Evolutionary conservation across 92 coral and sea anemone genomes (phyloP).

Genomic region (Isaurus tuberculatus): DNA sequence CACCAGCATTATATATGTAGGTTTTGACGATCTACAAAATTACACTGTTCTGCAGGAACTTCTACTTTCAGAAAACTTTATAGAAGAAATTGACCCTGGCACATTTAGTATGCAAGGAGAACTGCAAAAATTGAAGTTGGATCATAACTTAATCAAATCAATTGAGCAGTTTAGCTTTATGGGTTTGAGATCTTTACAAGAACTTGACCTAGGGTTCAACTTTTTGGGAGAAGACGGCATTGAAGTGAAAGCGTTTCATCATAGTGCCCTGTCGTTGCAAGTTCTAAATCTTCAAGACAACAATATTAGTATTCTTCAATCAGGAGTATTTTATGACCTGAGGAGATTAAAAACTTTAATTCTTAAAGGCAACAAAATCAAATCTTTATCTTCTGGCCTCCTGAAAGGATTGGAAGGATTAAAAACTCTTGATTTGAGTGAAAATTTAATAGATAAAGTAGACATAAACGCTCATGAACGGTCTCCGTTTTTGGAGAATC

Average conservation of each 20-base stretch:
- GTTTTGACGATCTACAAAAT: not conserved
- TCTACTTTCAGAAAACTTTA: not conserved
- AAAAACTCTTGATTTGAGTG: slow-evolving; percentile 12
- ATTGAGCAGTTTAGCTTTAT: not conserved
- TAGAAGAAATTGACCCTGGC: not conserved
- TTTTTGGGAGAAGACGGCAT: not conserved
- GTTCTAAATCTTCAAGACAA: slow-evolving; percentile 21
- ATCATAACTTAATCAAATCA: not conserved
- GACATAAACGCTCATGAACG: not conserved
- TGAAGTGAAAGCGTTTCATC: not conserved
- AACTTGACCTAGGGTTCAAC: slow-evolving; percentile 20
- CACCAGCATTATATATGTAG: not conserved
- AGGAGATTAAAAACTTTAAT: not conserved
- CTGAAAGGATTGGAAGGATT: slow-evolving; percentile 9
- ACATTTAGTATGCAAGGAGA: slow-evolving; percentile 11
- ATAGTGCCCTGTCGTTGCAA: not conserved
- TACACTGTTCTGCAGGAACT: not conserved
- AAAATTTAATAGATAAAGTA: not conserved
- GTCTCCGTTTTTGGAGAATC: slow-evolving; percentile 5
- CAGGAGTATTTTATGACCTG: slow-evolving; percentile 18
- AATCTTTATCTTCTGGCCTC: slow-evolving; percentile 18
- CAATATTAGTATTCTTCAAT: not conserved
- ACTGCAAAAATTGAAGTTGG: not conserved
- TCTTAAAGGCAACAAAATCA: slow-evolving; percentile 30
- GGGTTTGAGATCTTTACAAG: slow-evolving; percentile 4